Percentiles rank a stretch among this genome's conserved stretches.
Conservation (phyloP, 2,113 vertebrate genomes). For the Anarhynchus alexandrinus region DNA sequence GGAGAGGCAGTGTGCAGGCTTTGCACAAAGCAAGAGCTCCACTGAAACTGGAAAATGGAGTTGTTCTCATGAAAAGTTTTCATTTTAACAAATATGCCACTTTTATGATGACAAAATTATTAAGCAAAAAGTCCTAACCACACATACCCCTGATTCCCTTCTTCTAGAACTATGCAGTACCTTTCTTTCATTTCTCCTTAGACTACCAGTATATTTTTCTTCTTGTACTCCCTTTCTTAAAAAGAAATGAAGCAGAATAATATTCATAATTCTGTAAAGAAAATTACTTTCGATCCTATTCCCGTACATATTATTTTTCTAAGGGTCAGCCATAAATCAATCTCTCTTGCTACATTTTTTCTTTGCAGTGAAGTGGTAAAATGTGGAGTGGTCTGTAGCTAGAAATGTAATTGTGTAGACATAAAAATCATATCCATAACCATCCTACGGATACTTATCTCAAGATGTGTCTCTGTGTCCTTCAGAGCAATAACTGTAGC, state of each 20-base stretch:
- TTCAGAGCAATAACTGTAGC: conserved; percentile 65
- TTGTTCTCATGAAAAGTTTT: background rate
- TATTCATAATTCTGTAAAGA: conserved; percentile 69
- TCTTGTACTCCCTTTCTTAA: conserved; percentile 4
- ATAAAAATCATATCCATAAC: conserved; percentile 66
- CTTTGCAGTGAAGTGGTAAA: conserved; percentile 55
- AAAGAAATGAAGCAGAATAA: conserved; percentile 51
- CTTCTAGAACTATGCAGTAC: background rate
- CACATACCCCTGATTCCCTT: background rate
- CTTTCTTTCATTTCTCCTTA: background rate
- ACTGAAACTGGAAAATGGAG: background rate
- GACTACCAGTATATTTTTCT: background rate
- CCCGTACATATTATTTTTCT: conserved; percentile 56
- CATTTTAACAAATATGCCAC: background rate
- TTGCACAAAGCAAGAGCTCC: background rate
- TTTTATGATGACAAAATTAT: background rate
- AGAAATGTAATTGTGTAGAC: conserved; percentile 69
- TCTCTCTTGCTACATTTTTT: conserved; percentile 48
- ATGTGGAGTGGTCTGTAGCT: conserved; percentile 55
- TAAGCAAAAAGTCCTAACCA: background rate
- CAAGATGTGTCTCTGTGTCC: conserved; percentile 61
- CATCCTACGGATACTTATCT: conserved; percentile 53
- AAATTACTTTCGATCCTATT: conserved; percentile 63
- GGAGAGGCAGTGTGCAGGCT: background rate
- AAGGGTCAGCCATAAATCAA: conserved; percentile 60